Percentiles rank a stretch among this genome's conserved stretches.
These are phyloP conservation scores for Meda fulgida DNA, from an alignment of 2,797 vertebrate genomes.

Conservation along the genomic window DNA sequence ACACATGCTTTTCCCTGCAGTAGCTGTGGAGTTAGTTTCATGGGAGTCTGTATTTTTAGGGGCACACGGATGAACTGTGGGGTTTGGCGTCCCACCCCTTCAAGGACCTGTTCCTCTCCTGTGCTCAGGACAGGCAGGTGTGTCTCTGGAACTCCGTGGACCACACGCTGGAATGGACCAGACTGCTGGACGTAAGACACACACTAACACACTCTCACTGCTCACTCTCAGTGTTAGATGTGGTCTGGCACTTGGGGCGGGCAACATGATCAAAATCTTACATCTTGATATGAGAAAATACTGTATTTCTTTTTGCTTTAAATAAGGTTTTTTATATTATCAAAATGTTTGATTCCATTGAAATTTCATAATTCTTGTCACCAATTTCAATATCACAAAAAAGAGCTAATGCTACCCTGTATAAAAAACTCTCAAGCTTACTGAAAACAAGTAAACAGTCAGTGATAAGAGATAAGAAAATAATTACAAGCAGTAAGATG, in stretches of 20 bases:
- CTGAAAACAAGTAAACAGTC: too few relatives aligned
- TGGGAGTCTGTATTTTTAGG: conserved; percentile 75
- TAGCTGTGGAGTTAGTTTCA: background rate
- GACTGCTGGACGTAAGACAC: conserved; percentile 86
- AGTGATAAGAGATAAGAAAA: too few relatives aligned
- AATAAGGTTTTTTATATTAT: background rate
- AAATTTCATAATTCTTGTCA: too few relatives aligned
- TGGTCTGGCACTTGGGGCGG: background rate
- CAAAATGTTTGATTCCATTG: too few relatives aligned
- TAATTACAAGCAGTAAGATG: too few relatives aligned
- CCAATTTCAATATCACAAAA: too few relatives aligned
- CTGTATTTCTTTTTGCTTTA: background rate
- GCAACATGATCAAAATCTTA: background rate
- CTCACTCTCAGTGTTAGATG: background rate
- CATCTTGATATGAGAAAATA: background rate
- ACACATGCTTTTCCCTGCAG: background rate
- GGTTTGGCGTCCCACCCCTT: conserved; percentile 94
- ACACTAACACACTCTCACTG: background rate
- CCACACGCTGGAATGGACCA: conserved; percentile 94
- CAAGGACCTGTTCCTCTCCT: conserved; percentile 90
- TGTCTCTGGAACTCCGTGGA: conserved; percentile 91
- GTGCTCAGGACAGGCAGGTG: conserved; percentile 95
- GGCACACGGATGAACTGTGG: conserved; percentile 98
- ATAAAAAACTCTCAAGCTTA: too few relatives aligned
- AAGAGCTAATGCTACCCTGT: too few relatives aligned